Base-by-base conservation (phyloP, 2,888 invertebrate species). In the Smittia aterrima region DNA sequence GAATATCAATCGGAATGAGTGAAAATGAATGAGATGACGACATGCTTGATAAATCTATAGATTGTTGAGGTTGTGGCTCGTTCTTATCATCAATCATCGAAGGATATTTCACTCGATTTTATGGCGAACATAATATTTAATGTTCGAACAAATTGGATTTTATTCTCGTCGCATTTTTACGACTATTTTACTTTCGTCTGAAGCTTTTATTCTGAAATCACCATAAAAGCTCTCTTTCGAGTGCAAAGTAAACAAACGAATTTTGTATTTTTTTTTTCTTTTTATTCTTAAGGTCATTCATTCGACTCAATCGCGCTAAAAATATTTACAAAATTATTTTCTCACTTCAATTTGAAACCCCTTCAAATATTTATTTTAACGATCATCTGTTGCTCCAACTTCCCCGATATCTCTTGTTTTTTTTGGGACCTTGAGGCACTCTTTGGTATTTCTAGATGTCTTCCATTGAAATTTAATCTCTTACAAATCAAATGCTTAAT, bases 371-470 rank as follows among this genome's bases (percentile, higher is more conserved):
- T 47, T 16, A 47, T 13, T 16, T 47, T 47, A 47, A 13, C 16
- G n/a, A 47, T 47, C 47, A 47, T 47, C 47, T 47, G 47, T 47
- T 47, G 47, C 47, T 47, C 32, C 32, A 16, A 16, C 47, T 47
- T 11, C 47, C 47, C 47, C 47, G 16, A 47, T 6, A 47, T 2
- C 32, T 32, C 4, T 32, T 32, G 9, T 32, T 47, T 11, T 2
- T 47, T 11, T 47, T 47, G 16, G 47, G 47, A 47, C 47, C 47
- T 58, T 20, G 18, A 58, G 58, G 58, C 58, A 58, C 58, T 58
- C 58, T 58, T 58, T 58, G 58, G 58, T 22, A 58, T 47, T 58
- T 58, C 58, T n/a, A 47, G 47, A 18, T 6, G n/a, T 58, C 47
- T 2, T 11, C n/a, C 2, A 13, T 58, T 58, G 58, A 6, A 58